phyloP scores from a whole-genome alignment of 2,113 vertebrate genomes.

The Tupaia chinensis region DNA sequence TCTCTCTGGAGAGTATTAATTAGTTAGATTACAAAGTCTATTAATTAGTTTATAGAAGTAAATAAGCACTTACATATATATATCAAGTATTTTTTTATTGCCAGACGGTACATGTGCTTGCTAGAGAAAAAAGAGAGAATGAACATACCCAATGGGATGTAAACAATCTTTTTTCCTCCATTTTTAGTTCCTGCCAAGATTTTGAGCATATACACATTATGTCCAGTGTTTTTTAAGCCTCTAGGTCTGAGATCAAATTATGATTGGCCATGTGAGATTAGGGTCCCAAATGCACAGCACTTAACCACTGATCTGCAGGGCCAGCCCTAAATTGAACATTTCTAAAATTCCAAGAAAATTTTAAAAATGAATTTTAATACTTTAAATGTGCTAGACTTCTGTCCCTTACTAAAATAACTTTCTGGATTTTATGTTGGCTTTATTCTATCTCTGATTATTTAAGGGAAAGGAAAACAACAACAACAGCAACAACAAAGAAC shows the following conservation, averaged over 20 bases:
- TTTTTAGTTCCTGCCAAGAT: too few species aligned
- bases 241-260: too few species aligned
- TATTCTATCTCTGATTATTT: constrained; percentile 9
- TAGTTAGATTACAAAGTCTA: neutral
- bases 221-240: too few species aligned
- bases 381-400: neutral
- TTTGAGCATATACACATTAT: too few species aligned
- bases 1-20: neutral
- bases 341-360: constrained; percentile 41
- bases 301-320: too few species aligned
- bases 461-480: neutral
- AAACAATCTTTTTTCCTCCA: too few species aligned
- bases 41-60: constrained; percentile 7
- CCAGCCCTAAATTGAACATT: neutral
- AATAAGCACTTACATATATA: neutral
- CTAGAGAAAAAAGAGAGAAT: too few species aligned
- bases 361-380: neutral
- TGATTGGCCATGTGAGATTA: too few species aligned
- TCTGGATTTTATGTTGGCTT: neutral
- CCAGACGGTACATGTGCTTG: too few species aligned
- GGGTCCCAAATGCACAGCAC: too few species aligned
- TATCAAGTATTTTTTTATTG: too few species aligned
- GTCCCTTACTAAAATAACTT: neutral
- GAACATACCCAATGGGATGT: too few species aligned
- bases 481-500: neutral